phyloP scores from a whole-genome alignment of 2,797 vertebrate species.

The Poecilia picta region DNA sequence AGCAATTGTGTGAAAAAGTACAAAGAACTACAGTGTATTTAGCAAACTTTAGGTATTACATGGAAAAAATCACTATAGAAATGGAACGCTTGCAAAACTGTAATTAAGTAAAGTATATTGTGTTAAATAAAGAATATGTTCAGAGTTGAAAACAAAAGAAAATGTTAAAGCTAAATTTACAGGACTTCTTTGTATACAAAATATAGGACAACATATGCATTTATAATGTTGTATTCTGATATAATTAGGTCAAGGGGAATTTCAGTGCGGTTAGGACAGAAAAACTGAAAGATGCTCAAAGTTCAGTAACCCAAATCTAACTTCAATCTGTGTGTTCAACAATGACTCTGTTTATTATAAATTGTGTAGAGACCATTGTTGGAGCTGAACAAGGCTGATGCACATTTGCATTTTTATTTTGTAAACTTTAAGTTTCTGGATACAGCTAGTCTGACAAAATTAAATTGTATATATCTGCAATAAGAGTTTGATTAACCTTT shows the following conservation, averaged over 20 bases:
- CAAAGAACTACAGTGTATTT: background rate
- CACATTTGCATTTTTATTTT: background rate
- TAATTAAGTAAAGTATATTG: background rate
- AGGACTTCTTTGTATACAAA: conserved; percentile 7
- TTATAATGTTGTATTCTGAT: background rate
- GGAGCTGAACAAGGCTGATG: background rate
- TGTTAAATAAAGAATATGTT: background rate
- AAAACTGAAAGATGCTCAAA: background rate
- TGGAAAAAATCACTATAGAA: background rate
- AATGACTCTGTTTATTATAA: background rate
- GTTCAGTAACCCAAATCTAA: background rate
- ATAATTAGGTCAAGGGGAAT: background rate
- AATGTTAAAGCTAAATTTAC: background rate
- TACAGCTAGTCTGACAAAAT: background rate
- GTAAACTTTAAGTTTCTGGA: background rate
- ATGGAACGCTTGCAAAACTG: background rate
- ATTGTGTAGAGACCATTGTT: background rate
- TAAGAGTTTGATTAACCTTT: background rate
- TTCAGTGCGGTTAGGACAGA: background rate
- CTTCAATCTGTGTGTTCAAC: background rate
- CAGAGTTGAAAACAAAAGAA: background rate
- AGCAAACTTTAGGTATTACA: background rate
- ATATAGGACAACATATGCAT: background rate
- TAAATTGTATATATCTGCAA: background rate
- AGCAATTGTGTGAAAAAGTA: background rate